These are phyloP conservation scores for Flexamia atlantica DNA, from an alignment of 2,888 invertebrate genomes.

Conservation along the genomic window DNA sequence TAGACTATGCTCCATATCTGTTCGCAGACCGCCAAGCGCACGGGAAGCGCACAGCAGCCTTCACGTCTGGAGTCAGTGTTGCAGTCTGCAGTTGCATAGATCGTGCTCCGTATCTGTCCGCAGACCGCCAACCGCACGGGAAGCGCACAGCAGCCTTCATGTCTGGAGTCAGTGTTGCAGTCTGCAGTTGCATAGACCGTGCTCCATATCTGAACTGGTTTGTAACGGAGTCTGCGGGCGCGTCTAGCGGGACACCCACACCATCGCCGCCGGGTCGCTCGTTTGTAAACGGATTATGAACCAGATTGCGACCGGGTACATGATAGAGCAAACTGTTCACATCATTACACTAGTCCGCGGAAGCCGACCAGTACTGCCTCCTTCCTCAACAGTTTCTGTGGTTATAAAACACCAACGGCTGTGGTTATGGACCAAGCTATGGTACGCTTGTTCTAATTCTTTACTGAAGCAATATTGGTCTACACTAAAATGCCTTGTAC, in stretches of 20 bases:
- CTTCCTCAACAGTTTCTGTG: neutral
- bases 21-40: neutral
- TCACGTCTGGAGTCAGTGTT: neutral
- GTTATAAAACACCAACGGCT: too few relatives aligned
- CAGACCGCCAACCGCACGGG: too few relatives aligned
- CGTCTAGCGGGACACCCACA: constrained; percentile 15
- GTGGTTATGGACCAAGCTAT: too few relatives aligned
- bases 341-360: neutral
- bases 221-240: neutral
- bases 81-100: neutral
- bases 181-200: neutral
- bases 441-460: too few relatives aligned
- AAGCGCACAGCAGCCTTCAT: neutral
- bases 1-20: neutral
- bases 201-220: constrained; percentile 9
- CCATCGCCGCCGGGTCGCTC: neutral
- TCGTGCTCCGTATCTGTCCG: too few relatives aligned
- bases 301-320: neutral
- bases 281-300: neutral
- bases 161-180: too few relatives aligned
- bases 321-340: too few relatives aligned
- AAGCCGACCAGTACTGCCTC: neutral
- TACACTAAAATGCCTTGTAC: too few relatives aligned
- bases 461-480: too few relatives aligned
- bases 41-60: neutral